phyloP scores from a whole-genome alignment of 1,140 invertebrate genomes.

The Brachionus manjavacas region DNA sequence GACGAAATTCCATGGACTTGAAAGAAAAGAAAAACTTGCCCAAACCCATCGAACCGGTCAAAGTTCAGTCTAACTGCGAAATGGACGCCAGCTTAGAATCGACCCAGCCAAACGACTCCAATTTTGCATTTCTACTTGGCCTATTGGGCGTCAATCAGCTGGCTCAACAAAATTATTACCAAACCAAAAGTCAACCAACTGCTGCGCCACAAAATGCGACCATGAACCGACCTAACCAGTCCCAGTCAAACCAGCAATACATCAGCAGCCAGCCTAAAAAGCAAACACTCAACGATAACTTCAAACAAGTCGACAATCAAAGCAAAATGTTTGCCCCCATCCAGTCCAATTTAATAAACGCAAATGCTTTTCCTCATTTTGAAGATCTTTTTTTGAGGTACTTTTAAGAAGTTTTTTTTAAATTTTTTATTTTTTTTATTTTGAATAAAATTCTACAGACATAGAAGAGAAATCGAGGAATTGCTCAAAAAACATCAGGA shows the following conservation, averaged over 20 bases:
- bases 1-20: slow-evolving; percentile 15
- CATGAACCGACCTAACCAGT: not conserved
- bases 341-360: not conserved
- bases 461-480: not conserved
- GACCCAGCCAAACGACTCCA: not conserved
- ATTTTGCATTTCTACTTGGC: not conserved
- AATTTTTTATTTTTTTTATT: not conserved
- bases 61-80: not conserved
- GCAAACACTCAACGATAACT: not conserved
- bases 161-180: not conserved
- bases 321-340: not conserved
- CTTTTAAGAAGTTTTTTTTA: not conserved
- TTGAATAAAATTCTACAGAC: not conserved
- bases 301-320: not conserved
- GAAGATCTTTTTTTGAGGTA: slow-evolving; percentile 11
- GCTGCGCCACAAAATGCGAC: not conserved
- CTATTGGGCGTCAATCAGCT: not conserved
- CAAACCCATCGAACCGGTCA: not conserved
- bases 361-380: not conserved
- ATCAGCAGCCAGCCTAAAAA: not conserved
- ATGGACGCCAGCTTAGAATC: not conserved
- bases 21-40: not conserved
- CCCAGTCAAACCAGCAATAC: not conserved
- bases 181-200: not conserved
- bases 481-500: not conserved